Evolutionary conservation across 2,113 vertebrate genomes (phyloP).

Genomic region (Pyrgilauda ruficollis): DNA sequence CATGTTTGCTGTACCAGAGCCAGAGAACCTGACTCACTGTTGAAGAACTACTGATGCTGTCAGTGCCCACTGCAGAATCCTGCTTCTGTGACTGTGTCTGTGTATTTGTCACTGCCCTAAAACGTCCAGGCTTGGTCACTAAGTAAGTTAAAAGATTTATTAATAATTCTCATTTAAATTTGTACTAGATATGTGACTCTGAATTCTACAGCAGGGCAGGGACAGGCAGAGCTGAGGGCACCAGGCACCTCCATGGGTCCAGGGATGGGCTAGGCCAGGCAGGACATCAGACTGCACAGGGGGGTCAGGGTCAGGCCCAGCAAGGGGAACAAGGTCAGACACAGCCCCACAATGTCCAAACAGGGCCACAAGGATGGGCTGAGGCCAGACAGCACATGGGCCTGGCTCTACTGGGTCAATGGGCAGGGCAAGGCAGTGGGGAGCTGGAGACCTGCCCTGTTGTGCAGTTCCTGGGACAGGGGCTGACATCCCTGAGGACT

Average conservation of each 20-base stretch:
- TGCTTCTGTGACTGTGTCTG: neutral
- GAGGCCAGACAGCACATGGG: neutral
- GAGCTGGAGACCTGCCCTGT: neutral
- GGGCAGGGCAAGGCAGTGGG: neutral
- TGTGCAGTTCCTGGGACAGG: neutral
- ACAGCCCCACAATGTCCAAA: neutral
- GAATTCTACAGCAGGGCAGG: neutral
- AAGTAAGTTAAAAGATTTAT: neutral
- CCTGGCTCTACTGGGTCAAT: neutral
- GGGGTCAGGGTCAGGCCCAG: neutral
- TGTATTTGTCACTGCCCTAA: neutral
- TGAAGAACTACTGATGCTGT: neutral
- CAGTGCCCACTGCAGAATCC: neutral
- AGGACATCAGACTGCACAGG: accelerated
- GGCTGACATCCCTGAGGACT: neutral
- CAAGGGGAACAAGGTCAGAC: neutral
- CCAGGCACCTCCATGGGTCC: accelerated
- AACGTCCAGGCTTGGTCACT: neutral
- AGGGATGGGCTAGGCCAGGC: neutral
- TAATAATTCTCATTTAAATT: neutral
- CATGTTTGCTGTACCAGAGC: neutral
- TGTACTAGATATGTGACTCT: neutral
- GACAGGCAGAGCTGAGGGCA: neutral
- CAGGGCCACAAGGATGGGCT: neutral
- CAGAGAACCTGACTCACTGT: neutral